These are phyloP conservation scores for Stercorarius parasiticus DNA, from an alignment of 2,113 vertebrate genomes.

Conservation along the genomic window DNA sequence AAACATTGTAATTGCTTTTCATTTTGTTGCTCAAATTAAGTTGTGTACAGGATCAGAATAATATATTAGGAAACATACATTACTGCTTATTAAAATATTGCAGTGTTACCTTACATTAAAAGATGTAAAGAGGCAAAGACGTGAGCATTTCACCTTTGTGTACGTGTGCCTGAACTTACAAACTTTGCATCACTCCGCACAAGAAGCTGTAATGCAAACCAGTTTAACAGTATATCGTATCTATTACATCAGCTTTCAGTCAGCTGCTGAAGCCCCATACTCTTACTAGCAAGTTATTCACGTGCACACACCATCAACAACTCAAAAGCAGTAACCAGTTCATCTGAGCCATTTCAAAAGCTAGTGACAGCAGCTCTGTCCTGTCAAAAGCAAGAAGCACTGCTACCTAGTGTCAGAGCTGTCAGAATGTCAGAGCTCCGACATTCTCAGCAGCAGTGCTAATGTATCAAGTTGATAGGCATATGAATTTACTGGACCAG, in stretches of 20 bases:
- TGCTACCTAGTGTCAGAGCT: background rate
- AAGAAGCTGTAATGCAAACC: background rate
- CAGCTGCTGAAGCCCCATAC: background rate
- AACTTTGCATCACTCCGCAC: background rate
- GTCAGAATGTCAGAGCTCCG: background rate
- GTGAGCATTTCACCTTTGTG: background rate
- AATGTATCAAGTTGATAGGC: background rate
- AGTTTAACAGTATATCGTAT: background rate
- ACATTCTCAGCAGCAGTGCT: background rate
- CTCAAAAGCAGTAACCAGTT: background rate
- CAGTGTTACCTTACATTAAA: background rate
- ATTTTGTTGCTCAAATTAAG: background rate
- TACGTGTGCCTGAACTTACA: background rate
- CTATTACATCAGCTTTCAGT: background rate
- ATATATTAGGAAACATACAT: background rate
- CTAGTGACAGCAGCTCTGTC: background rate
- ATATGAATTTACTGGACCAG: background rate
- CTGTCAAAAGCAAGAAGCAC: background rate
- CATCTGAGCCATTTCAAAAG: background rate
- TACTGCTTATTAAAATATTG: background rate
- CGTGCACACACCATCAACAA: background rate
- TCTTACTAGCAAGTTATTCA: background rate
- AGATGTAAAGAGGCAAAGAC: background rate
- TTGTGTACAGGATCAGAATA: background rate
- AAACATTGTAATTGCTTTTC: background rate